Base-by-base conservation (phyloP, 2,797 vertebrate genomes). In the Glossophaga mutica region DNA sequence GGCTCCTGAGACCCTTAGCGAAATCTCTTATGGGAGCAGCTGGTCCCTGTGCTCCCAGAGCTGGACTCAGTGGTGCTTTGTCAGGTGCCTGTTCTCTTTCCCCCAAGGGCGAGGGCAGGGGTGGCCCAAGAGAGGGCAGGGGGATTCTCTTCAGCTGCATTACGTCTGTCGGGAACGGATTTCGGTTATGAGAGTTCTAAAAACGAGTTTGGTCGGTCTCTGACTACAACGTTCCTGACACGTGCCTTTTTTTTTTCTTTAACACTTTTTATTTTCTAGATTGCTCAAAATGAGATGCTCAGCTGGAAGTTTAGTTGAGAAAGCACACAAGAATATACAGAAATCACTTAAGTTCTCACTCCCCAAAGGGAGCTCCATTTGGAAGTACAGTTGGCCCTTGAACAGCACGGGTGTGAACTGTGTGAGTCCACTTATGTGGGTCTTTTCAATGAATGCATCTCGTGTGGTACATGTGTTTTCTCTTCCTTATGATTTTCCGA, bases 201-300 rank as follows among this genome's bases (percentile, higher is more conserved):
- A 37, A 93, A 88, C 9, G 67, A 65, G 24, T 26, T 22, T 24
- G 71, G 48, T 62, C 37, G 46, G 8, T n/a, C n/a, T 83, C 39
- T 29, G 48, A 37, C 68, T 19, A n/a, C 0, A 8, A 0, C 6
- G 34, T 59, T 81, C 87, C 46, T 87, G 39, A 68, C 59, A 6
- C 5, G 9, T 0, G 8, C 37, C 24, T 68, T 50, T 48, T 46
- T n/a, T 21, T 44, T 55, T 39, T 57, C n/a, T 68, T 37, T 84
- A 39, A 65, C 6, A 21, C 19, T 84, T 84, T n/a, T 34, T 67
- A 74, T 93, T 91, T 55, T 19, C 37, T 18, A 82, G 12, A 21
- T 79, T 92, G 85, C 78, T 94, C 67, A 67, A 71, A 87, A 52
- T n/a, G 59, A 68, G 1, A 70, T 65, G 70, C 18, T 94, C 9